Conservation (phyloP, 2,888 invertebrate genomes). For the Agriopis aurantiaria region DNA sequence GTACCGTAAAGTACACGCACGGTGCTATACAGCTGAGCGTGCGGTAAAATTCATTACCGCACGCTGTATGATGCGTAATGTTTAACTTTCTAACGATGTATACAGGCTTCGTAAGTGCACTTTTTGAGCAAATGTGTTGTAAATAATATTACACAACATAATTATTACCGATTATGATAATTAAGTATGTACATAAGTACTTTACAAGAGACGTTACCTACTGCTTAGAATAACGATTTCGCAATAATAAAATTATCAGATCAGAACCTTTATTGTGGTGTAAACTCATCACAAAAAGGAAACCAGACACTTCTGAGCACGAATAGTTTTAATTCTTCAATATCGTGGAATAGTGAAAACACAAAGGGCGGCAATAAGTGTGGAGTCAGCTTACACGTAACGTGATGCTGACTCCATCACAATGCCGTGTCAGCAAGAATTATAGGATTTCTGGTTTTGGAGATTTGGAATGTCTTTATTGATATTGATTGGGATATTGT, state of each 20-base stretch:
- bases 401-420: conserved; percentile 53
- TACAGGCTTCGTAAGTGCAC: too few species aligned
- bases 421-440: conserved; percentile 62
- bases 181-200: too few species aligned
- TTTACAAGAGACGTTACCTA: too few species aligned
- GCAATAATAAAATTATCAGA: conserved; percentile 29
- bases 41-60: too few species aligned
- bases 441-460: conserved; percentile 41
- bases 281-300: conserved; percentile 39
- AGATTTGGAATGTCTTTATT: conserved; percentile 19
- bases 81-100: too few species aligned
- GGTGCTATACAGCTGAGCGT: too few species aligned
- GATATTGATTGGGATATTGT: conserved; percentile 6
- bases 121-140: too few species aligned
- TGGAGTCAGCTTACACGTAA: conserved; percentile 39
- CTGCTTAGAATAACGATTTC: neutral
- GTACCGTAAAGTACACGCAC: too few species aligned
- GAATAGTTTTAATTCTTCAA: conserved; percentile 48
- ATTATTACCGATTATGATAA: too few species aligned
- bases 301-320: conserved; percentile 44
- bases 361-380: conserved; percentile 28
- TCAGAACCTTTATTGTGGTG: conserved; percentile 24
- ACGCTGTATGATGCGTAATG: too few species aligned
- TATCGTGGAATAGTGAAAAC: conserved; percentile 26
- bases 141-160: too few species aligned